Percentiles rank a stretch among this genome's conserved stretches.
These are phyloP conservation scores for Bungarus multicinctus DNA, from an alignment of 2,113 vertebrate genomes.

Conservation along the genomic window DNA sequence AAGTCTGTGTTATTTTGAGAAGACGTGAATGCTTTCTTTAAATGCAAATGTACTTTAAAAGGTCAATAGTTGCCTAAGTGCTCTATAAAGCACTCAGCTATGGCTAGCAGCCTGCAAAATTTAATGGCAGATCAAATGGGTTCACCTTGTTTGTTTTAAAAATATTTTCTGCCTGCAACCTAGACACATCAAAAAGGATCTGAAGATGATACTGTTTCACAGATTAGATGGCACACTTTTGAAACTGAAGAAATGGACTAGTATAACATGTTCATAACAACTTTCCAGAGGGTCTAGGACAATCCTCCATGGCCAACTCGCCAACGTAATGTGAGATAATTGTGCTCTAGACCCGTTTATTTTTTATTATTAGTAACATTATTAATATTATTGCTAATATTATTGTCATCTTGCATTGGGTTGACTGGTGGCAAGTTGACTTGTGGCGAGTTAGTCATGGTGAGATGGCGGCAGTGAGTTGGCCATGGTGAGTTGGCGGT, in stretches of 20 bases:
- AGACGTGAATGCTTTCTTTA: slow-evolving; percentile 51
- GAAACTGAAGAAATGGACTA: slow-evolving; percentile 31
- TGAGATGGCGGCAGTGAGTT: not conserved
- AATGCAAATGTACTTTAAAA: slow-evolving; percentile 45
- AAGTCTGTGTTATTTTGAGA: slow-evolving; percentile 4
- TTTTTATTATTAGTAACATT: not conserved
- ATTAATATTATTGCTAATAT: not conserved
- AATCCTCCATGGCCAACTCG: not conserved
- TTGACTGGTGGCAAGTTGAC: not conserved
- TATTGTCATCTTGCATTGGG: not conserved
- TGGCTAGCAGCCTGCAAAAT: slow-evolving; percentile 41
- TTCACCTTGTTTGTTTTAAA: slow-evolving; percentile 49
- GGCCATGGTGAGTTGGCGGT: not conserved
- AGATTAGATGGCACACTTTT: not conserved
- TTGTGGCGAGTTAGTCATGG: not conserved
- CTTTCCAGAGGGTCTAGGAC: not conserved
- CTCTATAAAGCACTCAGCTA: slow-evolving; percentile 47
- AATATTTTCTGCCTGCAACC: not conserved
- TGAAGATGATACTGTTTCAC: slow-evolving; percentile 28
- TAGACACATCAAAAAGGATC: slow-evolving; percentile 24
- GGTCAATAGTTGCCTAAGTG: slow-evolving; percentile 56
- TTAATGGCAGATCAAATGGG: slow-evolving; percentile 41
- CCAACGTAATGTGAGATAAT: not conserved
- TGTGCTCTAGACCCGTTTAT: not conserved
- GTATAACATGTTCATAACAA: not conserved